Evolutionary conservation across 2,888 invertebrate genomes (phyloP).

Genomic region (Itoplectis maculator): DNA sequence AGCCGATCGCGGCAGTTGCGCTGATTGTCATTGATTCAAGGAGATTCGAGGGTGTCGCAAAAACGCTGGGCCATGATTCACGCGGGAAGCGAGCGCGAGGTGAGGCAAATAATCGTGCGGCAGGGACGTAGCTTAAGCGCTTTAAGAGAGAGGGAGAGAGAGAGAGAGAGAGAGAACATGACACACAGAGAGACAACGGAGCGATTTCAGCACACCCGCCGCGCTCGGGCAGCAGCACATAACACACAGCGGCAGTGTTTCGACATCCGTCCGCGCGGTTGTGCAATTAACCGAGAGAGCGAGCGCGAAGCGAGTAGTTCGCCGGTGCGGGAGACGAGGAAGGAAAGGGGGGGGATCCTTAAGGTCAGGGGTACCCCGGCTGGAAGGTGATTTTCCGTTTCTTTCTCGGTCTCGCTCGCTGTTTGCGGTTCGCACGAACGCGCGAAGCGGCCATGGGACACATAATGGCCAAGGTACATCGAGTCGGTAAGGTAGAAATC

Average conservation of each 20-base stretch:
- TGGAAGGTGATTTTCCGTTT: conserved; percentile 67
- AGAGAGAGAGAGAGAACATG: conserved; percentile 16
- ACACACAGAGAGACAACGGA: conserved; percentile 36
- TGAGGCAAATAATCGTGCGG: conserved; percentile 33
- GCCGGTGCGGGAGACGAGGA: neutral
- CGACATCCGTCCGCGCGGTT: conserved; percentile 78
- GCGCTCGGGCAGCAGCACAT: conserved; percentile 24
- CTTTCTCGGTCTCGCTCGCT: conserved; percentile 10
- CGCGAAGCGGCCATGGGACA: conserved; percentile 4
- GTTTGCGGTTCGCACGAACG: conserved; percentile 27
- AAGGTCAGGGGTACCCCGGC: conserved; percentile 82
- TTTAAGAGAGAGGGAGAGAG: too few species aligned
- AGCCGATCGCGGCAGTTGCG: neutral
- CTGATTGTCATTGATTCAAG: neutral
- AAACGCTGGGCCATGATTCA: neutral
- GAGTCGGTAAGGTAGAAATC: neutral
- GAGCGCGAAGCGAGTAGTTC: conserved; percentile 52
- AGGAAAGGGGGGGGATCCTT: conserved; percentile 71
- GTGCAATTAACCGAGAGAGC: conserved; percentile 78
- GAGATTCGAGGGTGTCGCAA: neutral
- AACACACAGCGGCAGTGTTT: conserved; percentile 74
- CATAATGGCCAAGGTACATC: neutral
- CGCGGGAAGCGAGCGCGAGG: neutral
- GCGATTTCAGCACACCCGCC: conserved; percentile 59
- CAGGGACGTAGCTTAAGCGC: too few species aligned